These are phyloP conservation scores for Porites australiensis DNA, from an alignment of 64 coral and sea anemone genomes.

Conservation along the genomic window DNA sequence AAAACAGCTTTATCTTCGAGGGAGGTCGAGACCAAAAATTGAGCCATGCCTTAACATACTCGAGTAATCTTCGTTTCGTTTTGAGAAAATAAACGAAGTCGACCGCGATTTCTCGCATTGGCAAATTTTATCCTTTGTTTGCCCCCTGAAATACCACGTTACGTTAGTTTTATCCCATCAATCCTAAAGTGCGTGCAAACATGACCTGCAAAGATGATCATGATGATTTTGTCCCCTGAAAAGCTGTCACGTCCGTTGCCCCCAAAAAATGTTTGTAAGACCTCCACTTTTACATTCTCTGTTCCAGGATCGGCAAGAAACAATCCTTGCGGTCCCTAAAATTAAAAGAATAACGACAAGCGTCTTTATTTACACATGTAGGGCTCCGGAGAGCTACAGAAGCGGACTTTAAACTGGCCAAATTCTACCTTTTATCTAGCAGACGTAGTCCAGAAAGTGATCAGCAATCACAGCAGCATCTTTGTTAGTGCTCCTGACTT, in stretches of 20 bases:
- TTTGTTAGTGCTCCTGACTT: conserved; percentile 62
- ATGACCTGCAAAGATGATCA: too few relatives aligned
- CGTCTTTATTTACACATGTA: background rate
- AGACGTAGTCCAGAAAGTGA: conserved; percentile 41
- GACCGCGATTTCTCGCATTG: too few relatives aligned
- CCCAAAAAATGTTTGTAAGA: conserved; percentile 34
- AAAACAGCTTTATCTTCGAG: too few relatives aligned
- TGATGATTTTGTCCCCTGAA: conserved; percentile 54
- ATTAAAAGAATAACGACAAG: background rate
- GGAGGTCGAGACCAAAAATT: too few relatives aligned
- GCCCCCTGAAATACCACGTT: too few relatives aligned
- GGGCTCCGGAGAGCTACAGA: background rate
- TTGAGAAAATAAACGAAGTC: too few relatives aligned
- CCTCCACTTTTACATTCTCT: conserved; percentile 55
- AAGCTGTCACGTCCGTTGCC: conserved; percentile 29
- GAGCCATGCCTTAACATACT: too few relatives aligned
- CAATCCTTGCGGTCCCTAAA: conserved; percentile 37
- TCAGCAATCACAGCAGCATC: conserved; percentile 62
- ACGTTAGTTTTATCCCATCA: too few relatives aligned
- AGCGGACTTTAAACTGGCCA: background rate
- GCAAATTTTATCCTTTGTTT: too few relatives aligned
- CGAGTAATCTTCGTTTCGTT: too few relatives aligned
- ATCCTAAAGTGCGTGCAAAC: too few relatives aligned
- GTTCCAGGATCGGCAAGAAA: conserved; percentile 59
- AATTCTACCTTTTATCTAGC: conserved; percentile 23